Evolutionary conservation across 2,113 vertebrate species (phyloP).

Genomic region (Eurystomus gularis): DNA sequence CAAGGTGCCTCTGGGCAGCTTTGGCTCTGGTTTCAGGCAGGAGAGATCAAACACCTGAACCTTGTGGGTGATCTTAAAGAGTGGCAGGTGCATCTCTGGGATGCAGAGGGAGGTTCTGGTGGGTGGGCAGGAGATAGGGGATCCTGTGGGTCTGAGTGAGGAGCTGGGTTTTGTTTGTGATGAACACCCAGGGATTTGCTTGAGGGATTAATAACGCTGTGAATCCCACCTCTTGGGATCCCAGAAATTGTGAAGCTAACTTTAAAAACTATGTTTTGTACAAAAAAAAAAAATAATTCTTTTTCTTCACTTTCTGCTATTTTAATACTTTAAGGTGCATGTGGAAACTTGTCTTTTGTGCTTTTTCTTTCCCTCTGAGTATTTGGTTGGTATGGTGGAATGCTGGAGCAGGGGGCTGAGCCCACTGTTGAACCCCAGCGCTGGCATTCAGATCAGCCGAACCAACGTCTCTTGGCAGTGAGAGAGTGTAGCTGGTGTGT

Average conservation of each 20-base stretch:
- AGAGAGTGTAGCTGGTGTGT: not conserved
- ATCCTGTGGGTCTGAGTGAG: not conserved
- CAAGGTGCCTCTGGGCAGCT: not conserved
- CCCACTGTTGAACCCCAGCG: not conserved
- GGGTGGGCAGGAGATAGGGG: not conserved
- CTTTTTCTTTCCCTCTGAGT: not conserved
- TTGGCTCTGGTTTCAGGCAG: not conserved
- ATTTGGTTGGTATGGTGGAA: not conserved
- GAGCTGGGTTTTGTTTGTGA: not conserved
- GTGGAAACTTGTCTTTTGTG: not conserved
- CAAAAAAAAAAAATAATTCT: not conserved
- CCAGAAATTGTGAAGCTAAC: not conserved
- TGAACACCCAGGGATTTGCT: not conserved
- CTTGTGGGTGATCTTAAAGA: not conserved
- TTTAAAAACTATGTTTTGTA: not conserved
- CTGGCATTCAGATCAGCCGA: not conserved
- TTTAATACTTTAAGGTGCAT: not conserved
- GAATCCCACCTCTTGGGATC: rapidly evolving
- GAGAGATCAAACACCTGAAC: not conserved
- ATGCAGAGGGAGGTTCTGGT: not conserved
- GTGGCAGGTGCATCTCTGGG: not conserved
- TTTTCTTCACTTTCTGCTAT: not conserved
- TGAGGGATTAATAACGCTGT: not conserved
- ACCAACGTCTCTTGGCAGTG: not conserved
- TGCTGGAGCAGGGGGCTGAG: not conserved